These are phyloP conservation scores for Zenarchopterus dispar DNA, from an alignment of 2,797 vertebrate genomes.

Conservation along the genomic window DNA sequence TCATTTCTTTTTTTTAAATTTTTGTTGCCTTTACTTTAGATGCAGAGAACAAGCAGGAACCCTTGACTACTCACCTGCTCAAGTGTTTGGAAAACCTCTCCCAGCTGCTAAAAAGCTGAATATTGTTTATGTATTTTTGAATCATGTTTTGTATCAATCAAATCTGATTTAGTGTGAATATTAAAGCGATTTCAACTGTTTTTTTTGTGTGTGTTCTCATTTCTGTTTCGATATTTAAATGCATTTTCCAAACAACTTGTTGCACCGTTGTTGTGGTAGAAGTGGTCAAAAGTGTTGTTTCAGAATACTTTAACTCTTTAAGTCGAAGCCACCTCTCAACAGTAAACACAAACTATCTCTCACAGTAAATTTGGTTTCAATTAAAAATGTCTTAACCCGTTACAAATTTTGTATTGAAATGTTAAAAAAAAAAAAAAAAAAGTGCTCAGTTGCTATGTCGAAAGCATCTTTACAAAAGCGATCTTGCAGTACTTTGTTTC, in stretches of 20 bases:
- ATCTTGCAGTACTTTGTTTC: conserved; percentile 24
- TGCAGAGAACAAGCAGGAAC: conserved; percentile 73
- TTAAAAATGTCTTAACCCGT: too few species aligned
- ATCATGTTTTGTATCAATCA: conserved; percentile 31
- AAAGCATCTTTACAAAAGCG: conserved; percentile 12
- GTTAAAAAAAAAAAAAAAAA: not conserved
- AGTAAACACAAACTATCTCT: too few species aligned
- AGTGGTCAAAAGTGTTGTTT: too few species aligned
- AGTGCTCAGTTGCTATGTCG: not conserved
- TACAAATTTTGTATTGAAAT: too few species aligned
- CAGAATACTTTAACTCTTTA: too few species aligned
- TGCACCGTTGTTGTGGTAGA: not conserved
- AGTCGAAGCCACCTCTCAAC: too few species aligned
- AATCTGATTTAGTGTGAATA: conserved; percentile 32
- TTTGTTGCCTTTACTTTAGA: conserved; percentile 69
- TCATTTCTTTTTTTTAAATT: conserved; percentile 13
- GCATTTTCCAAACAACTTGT: fast-evolving
- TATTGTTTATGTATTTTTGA: conserved; percentile 29
- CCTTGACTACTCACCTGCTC: conserved; percentile 82
- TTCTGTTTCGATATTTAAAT: not conserved
- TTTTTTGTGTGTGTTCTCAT: not conserved
- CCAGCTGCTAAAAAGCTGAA: conserved; percentile 85
- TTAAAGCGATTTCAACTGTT: conserved; percentile 45
- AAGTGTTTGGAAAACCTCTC: conserved; percentile 91
- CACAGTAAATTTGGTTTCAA: too few species aligned